Conservation (phyloP, 1,140 invertebrate species). For the Drosophila equinoxialis region DNA sequence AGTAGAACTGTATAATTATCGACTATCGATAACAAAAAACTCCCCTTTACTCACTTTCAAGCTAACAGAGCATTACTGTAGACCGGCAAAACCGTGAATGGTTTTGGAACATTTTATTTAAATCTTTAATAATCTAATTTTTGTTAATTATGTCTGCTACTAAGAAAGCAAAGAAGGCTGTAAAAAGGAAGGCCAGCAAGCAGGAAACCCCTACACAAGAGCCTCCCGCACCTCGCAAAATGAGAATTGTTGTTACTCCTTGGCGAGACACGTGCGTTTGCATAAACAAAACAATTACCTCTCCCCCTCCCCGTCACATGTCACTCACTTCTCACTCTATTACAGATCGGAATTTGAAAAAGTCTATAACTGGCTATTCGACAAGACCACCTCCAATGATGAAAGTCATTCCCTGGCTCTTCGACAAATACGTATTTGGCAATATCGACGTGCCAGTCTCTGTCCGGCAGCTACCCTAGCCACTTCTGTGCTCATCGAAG, state of each 20-base stretch:
- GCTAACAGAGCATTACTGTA: neutral
- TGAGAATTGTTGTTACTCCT: conserved; percentile 63
- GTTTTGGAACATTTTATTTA: neutral
- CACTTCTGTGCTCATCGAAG: conserved; percentile 63
- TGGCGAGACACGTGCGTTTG: conserved; percentile 68
- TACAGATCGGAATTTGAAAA: conserved; percentile 67
- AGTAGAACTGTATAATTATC: too few relatives aligned
- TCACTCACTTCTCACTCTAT: neutral
- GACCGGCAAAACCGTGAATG: neutral
- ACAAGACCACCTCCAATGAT: conserved; percentile 21
- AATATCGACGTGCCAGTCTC: conserved; percentile 57
- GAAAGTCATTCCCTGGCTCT: conserved; percentile 40
- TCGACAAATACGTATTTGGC: conserved; percentile 68
- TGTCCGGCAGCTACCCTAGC: conserved; percentile 79
- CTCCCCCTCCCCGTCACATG: too few relatives aligned
- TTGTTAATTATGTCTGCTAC: neutral
- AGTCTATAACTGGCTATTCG: conserved; percentile 62
- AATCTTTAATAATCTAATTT: neutral
- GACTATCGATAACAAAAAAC: too few relatives aligned
- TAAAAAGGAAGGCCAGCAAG: neutral
- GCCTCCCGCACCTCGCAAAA: conserved; percentile 26
- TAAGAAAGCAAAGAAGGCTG: neutral
- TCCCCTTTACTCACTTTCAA: neutral
- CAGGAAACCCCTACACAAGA: conserved; percentile 12
- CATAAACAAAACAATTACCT: neutral